These are phyloP conservation scores for Sinodicranocentrus sp. DNA, from an alignment of 2,888 invertebrate species.

Conservation along the genomic window DNA sequence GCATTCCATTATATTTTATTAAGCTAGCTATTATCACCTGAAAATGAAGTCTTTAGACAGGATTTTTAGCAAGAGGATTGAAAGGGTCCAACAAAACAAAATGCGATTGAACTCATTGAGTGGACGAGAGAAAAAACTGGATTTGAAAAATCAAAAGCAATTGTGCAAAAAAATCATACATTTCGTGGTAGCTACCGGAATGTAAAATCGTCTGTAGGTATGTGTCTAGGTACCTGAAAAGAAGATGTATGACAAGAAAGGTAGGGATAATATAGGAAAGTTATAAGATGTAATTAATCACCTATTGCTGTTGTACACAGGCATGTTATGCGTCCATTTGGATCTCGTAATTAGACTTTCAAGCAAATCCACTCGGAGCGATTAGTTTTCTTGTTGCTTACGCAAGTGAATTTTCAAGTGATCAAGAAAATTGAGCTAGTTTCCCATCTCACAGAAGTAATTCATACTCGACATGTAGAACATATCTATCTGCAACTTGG, in stretches of 20 bases:
- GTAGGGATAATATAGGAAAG: not conserved
- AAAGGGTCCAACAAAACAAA: not conserved
- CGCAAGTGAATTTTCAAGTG: too few species aligned
- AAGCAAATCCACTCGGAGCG: too few species aligned
- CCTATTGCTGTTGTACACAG: not conserved
- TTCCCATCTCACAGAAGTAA: too few species aligned
- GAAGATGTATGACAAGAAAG: not conserved
- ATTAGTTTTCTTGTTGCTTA: too few species aligned
- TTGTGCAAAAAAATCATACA: too few species aligned
- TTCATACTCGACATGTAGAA: too few species aligned
- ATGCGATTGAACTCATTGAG: too few species aligned
- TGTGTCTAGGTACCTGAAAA: slow-evolving; percentile 6
- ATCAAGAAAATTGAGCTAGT: too few species aligned
- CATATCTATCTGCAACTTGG: too few species aligned
- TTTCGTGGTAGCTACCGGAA: too few species aligned
- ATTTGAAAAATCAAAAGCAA: too few species aligned
- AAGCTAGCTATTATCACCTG: slow-evolving; percentile 21
- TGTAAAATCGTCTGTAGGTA: not conserved
- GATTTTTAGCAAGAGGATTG: not conserved
- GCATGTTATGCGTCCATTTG: not conserved
- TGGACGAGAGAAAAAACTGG: too few species aligned
- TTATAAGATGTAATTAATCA: slow-evolving; percentile 25
- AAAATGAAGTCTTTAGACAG: slow-evolving; percentile 41
- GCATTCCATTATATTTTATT: slow-evolving; percentile 3
- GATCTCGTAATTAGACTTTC: not conserved